phyloP scores from a whole-genome alignment of 1,140 invertebrate genomes.

The Lasioglossum baleicum region DNA sequence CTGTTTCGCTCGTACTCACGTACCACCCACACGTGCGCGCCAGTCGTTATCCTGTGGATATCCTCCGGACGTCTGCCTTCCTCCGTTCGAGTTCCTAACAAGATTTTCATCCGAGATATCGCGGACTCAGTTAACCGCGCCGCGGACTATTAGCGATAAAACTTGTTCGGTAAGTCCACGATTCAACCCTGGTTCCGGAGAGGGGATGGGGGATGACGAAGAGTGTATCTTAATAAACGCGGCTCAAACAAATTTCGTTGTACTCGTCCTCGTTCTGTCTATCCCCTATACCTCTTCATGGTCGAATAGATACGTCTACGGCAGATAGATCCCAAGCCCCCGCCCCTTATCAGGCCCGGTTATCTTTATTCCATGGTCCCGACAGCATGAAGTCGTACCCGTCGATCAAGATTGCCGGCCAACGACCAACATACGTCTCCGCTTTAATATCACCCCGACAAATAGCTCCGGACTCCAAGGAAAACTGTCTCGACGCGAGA shows the following conservation, averaged over 20 bases:
- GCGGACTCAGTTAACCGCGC: constrained; percentile 42
- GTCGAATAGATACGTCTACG: not conserved
- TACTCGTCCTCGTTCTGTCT: too few relatives aligned
- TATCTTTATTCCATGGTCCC: constrained; percentile 34
- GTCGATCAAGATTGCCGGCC: constrained; percentile 27
- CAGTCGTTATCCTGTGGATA: constrained; percentile 62
- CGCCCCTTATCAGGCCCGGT: constrained; percentile 8
- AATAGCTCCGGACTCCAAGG: not conserved
- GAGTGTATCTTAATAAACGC: constrained; percentile 39
- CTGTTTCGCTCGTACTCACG: constrained; percentile 30
- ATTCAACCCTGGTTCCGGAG: constrained; percentile 21
- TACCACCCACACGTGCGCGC: constrained; percentile 51
- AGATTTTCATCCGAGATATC: constrained; percentile 65
- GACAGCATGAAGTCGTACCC: constrained; percentile 1
- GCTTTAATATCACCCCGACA: not conserved
- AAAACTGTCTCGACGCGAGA: not conserved
- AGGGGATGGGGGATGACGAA: not conserved
- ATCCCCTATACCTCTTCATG: not conserved
- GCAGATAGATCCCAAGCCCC: not conserved
- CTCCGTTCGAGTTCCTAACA: constrained; percentile 60
- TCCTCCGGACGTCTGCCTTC: constrained; percentile 59
- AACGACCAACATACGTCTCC: not conserved
- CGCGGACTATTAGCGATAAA: constrained; percentile 60
- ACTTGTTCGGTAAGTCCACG: constrained; percentile 55
- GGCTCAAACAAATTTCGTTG: constrained; percentile 7